phyloP scores from a whole-genome alignment of 1,140 invertebrate species.

The Bombus breviceps region DNA sequence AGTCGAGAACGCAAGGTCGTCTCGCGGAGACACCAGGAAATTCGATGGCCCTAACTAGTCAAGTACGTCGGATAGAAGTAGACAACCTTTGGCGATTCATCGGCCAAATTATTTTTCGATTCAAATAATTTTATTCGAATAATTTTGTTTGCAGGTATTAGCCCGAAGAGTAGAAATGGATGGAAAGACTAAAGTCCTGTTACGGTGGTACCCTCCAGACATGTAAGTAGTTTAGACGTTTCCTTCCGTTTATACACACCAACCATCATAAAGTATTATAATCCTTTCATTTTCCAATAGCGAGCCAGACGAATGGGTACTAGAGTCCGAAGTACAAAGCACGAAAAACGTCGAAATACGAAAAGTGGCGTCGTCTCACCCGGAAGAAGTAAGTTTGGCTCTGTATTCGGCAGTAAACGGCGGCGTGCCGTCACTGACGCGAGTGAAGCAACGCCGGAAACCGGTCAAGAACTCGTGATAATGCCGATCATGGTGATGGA shows the following conservation, averaged over 20 bases:
- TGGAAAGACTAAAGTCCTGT: constrained; percentile 85
- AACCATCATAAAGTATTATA: neutral
- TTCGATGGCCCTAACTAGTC: constrained; percentile 86
- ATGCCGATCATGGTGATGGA: constrained; percentile 44
- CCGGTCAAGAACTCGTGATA: constrained; percentile 77
- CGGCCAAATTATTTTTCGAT: too few species aligned
- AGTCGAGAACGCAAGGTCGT: constrained; percentile 85
- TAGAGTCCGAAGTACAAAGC: constrained; percentile 83
- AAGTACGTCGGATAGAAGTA: constrained; percentile 78
- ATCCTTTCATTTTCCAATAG: constrained; percentile 71
- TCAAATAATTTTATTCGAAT: too few species aligned
- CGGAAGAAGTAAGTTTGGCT: constrained; percentile 76
- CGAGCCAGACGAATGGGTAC: constrained; percentile 86
- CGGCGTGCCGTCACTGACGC: constrained; percentile 55
- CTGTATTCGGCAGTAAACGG: constrained; percentile 76
- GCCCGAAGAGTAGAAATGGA: constrained; percentile 85
- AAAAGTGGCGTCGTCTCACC: constrained; percentile 77
- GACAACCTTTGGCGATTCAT: too few species aligned
- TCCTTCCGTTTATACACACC: too few species aligned
- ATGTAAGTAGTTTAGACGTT: constrained; percentile 84
- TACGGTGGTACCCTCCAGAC: constrained; percentile 87
- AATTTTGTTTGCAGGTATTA: constrained; percentile 81
- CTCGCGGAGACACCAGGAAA: constrained; percentile 82
- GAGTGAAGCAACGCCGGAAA: constrained; percentile 79
- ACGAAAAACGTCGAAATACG: constrained; percentile 83